Conservation (phyloP, 37 sponge, comb jelly and placozoan species). For the Petrosia ficiformis region DNA sequence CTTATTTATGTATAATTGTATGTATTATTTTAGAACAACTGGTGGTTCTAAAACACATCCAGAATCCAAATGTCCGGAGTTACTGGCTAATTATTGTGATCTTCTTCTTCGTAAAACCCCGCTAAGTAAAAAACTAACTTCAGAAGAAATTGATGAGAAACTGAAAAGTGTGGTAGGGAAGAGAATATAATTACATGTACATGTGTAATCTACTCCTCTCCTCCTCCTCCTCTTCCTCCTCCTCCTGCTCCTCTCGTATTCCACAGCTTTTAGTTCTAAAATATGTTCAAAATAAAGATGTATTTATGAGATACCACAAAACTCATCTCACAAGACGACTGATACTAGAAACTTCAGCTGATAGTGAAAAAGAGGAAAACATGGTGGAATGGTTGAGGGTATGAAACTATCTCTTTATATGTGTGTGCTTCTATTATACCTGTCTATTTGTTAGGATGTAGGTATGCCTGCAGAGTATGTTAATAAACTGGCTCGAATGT, state of each 20-base stretch:
- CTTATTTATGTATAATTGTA: neutral
- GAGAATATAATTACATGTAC: neutral
- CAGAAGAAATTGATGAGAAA: conserved; percentile 82
- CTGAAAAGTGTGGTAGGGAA: conserved; percentile 79
- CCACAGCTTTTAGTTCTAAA: conserved; percentile 81
- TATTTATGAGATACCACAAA: conserved; percentile 95
- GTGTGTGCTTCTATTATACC: neutral
- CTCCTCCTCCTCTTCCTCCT: conserved; percentile 16
- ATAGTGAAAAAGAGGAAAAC: conserved; percentile 93
- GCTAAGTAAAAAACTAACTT: conserved; percentile 81
- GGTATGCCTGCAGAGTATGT: conserved; percentile 96
- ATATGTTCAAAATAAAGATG: conserved; percentile 95
- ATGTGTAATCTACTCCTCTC: conserved; percentile 13
- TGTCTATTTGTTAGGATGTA: conserved; percentile 48
- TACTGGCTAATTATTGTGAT: conserved; percentile 93
- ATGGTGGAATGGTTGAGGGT: conserved; percentile 96
- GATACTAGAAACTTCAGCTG: conserved; percentile 87
- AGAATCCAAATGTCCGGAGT: conserved; percentile 94
- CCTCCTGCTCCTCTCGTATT: neutral
- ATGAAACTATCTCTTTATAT: neutral
- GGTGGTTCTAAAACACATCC: conserved; percentile 52
- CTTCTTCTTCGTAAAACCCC: conserved; percentile 85
- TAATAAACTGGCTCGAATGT: conserved; percentile 94
- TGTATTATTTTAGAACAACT: conserved; percentile 11
- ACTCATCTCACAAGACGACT: conserved; percentile 84